Evolutionary conservation across 2,888 invertebrate species (phyloP).

Genomic region (Rotaria magnacalcarata): DNA sequence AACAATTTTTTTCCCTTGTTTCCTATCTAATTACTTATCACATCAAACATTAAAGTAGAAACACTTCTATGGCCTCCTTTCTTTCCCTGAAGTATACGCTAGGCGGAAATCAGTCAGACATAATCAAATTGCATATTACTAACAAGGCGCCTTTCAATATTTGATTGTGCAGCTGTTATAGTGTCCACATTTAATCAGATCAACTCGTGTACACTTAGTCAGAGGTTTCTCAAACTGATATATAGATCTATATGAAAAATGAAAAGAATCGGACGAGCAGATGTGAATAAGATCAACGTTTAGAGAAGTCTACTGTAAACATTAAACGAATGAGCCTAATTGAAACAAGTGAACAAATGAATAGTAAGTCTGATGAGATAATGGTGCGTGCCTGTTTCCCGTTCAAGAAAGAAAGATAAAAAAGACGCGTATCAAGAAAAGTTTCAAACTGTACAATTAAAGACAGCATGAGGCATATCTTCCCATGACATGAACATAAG

Average conservation of each 20-base stretch:
- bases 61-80: background rate
- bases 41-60: constrained; percentile 22
- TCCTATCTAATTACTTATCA: constrained; percentile 18
- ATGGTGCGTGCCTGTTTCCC: background rate
- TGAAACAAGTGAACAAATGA: background rate
- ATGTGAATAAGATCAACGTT: constrained; percentile 1
- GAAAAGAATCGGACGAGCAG: background rate
- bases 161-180: constrained; percentile 22
- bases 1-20: constrained; percentile 14
- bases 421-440: background rate
- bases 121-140: constrained; percentile 24
- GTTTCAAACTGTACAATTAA: background rate
- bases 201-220: background rate
- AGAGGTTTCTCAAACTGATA: background rate
- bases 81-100: background rate
- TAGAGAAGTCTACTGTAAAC: background rate
- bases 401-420: background rate
- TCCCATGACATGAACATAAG: background rate
- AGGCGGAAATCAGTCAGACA: constrained; percentile 4
- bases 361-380: constrained; percentile 15
- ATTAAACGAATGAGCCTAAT: background rate
- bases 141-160: background rate
- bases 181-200: constrained; percentile 15
- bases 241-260: background rate
- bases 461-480: constrained; percentile 24